A percentile compares a stretch with the other conserved stretches of the same genome.
phyloP scores from a whole-genome alignment of 2,113 vertebrate genomes.

The Scytalopus superciliaris region DNA sequence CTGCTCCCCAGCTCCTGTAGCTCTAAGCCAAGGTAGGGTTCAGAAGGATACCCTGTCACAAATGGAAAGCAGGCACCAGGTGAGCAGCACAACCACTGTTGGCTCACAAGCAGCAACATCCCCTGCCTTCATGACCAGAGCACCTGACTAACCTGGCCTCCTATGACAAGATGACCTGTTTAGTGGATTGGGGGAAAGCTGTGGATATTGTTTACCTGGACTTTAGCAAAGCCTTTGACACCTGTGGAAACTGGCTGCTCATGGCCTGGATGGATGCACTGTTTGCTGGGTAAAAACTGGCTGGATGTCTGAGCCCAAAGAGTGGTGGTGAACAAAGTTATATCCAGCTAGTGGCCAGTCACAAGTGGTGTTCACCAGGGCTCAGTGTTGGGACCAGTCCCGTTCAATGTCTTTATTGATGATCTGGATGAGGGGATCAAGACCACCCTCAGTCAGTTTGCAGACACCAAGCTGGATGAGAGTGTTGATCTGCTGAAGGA shows the following conservation, averaged over 20 bases:
- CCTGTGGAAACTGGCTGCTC: background rate
- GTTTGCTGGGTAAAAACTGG: background rate
- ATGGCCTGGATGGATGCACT: rapidly evolving
- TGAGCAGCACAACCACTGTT: background rate
- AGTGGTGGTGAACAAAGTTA: background rate
- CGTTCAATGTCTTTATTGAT: background rate
- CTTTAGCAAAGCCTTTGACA: background rate
- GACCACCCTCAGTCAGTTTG: background rate
- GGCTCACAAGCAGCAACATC: background rate
- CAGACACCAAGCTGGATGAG: background rate
- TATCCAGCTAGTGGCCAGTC: rapidly evolving
- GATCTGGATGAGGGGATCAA: rapidly evolving
- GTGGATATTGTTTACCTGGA: background rate
- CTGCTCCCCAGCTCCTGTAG: background rate
- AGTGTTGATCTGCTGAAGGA: background rate
- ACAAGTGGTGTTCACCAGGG: background rate
- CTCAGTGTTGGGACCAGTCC: too few species aligned
- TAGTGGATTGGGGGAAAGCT: background rate
- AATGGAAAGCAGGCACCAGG: background rate
- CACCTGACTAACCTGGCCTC: background rate
- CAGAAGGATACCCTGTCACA: too few species aligned
- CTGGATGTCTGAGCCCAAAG: background rate
- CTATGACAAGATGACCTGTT: rapidly evolving
- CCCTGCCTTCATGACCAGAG: rapidly evolving
- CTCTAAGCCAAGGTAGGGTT: background rate